These are phyloP conservation scores for Fragum sueziense DNA, from an alignment of 2,888 invertebrate genomes.

Conservation along the genomic window DNA sequence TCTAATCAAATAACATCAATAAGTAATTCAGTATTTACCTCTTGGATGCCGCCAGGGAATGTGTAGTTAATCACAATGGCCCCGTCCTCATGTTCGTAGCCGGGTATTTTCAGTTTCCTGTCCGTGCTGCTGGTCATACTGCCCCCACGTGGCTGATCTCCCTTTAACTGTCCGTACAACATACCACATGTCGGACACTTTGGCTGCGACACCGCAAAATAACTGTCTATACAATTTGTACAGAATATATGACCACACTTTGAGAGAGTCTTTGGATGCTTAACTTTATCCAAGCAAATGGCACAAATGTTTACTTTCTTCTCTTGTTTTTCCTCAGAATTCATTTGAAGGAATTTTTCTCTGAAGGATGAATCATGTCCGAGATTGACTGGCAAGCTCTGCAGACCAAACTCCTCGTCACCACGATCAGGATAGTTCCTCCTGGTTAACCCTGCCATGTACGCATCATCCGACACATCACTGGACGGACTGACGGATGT, in stretches of 20 bases:
- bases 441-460: not conserved
- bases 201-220: constrained; percentile 65
- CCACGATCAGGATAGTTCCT: not conserved
- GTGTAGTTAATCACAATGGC: constrained; percentile 58
- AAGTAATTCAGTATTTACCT: constrained; percentile 55
- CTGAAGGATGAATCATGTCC: constrained; percentile 13
- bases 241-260: constrained; percentile 74
- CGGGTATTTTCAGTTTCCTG: constrained; percentile 47
- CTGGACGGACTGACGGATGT: not conserved
- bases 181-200: constrained; percentile 74
- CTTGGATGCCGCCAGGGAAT: constrained; percentile 60
- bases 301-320: constrained; percentile 49
- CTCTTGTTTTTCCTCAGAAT: constrained; percentile 22
- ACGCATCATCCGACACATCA: not conserved
- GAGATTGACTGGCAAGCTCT: constrained; percentile 43
- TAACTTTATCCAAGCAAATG: constrained; percentile 63
- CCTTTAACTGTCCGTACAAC: constrained; percentile 68
- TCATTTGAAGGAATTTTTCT: constrained; percentile 37
- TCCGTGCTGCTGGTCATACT: constrained; percentile 60
- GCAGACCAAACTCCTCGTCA: constrained; percentile 34
- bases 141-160: constrained; percentile 74
- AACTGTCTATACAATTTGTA: constrained; percentile 68
- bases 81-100: constrained; percentile 49
- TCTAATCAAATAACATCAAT: too few relatives aligned
- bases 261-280: constrained; percentile 58